A percentile compares a stretch with the other conserved stretches of the same genome.
Evolutionary conservation across 2,888 invertebrate genomes (phyloP).

Genomic region (Acrobasis repandana): DNA sequence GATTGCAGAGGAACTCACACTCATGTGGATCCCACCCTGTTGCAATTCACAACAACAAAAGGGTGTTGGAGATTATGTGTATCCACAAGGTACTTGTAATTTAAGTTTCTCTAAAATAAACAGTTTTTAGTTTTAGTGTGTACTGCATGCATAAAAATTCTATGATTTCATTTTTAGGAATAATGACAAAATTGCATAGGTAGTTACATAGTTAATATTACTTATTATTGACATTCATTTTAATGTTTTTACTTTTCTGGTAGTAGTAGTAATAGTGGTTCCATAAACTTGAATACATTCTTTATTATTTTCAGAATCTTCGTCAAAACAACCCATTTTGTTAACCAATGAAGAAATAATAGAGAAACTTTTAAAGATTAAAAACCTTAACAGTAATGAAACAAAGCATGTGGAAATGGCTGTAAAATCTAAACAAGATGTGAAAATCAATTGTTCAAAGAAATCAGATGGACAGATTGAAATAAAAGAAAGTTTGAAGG

Average conservation of each 20-base stretch:
- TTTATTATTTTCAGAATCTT: slow-evolving; percentile 33
- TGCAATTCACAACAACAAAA: slow-evolving; percentile 63
- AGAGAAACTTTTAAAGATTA: slow-evolving; percentile 26
- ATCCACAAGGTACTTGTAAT: slow-evolving; percentile 40
- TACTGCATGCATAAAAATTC: background rate
- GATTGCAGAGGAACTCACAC: slow-evolving; percentile 75
- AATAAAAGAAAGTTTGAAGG: slow-evolving; percentile 58
- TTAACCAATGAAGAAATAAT: slow-evolving; percentile 27
- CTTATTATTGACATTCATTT: too few relatives aligned
- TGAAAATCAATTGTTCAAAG: background rate
- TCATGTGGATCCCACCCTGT: slow-evolving; percentile 86
- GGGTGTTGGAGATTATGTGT: slow-evolving; percentile 50
- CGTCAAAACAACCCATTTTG: slow-evolving; percentile 23
- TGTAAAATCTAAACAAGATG: background rate
- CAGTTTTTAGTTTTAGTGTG: background rate
- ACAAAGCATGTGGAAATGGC: background rate
- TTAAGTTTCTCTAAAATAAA: background rate
- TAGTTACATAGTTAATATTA: too few relatives aligned
- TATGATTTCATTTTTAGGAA: background rate
- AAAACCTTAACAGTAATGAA: slow-evolving; percentile 27
- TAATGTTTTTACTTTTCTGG: too few relatives aligned
- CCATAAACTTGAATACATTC: too few relatives aligned
- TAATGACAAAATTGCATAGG: too few relatives aligned
- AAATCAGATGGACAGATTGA: slow-evolving; percentile 39
- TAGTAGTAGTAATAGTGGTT: too few relatives aligned